Evolutionary conservation across 1,140 invertebrate species (phyloP).

Genomic region (Melanaphis sacchari): DNA sequence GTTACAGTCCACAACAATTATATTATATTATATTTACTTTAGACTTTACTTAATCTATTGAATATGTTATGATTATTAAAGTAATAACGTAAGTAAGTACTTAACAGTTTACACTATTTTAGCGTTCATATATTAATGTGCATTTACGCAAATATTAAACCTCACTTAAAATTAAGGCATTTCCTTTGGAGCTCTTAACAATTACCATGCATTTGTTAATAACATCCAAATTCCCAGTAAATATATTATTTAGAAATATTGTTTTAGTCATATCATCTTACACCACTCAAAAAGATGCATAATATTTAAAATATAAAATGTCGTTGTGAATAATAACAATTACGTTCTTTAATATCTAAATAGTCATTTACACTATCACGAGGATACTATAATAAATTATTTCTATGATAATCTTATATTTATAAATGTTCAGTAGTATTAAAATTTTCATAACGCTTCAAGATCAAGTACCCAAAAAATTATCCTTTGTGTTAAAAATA

Average conservation of each 20-base stretch:
- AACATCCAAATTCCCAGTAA: background rate
- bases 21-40: background rate
- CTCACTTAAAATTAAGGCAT: background rate
- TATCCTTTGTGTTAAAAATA: background rate
- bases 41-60: background rate
- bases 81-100: background rate
- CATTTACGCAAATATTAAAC: background rate
- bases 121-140: background rate
- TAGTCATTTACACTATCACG: background rate
- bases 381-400: background rate
- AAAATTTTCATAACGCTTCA: background rate
- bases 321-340: background rate
- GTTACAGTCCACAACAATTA: too few species aligned
- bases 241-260: background rate
- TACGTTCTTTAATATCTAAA: background rate
- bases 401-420: background rate
- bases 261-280: background rate
- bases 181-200: background rate
- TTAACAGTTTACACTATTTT: background rate
- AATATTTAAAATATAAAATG: background rate
- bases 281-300: background rate
- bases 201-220: background rate
- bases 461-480: background rate
- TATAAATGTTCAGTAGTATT: background rate
- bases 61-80: background rate